phyloP scores from a whole-genome alignment of 2,113 vertebrate species.

The Apaloderma vittatum region DNA sequence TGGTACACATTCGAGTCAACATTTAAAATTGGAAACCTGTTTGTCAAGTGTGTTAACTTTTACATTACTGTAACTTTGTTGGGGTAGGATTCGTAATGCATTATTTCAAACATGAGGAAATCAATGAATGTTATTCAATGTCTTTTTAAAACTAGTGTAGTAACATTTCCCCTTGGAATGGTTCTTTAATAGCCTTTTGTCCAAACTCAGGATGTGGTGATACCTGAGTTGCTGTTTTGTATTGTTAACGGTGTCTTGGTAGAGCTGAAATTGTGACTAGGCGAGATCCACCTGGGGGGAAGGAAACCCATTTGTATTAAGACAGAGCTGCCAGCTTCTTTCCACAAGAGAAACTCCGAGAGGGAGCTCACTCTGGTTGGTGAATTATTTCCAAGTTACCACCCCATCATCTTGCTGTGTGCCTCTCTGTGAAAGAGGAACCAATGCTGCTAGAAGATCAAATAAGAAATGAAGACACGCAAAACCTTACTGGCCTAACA shows the following conservation, averaged over 20 bases:
- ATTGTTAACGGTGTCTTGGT: accelerated
- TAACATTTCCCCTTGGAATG: neutral
- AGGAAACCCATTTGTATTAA: neutral
- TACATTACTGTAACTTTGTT: neutral
- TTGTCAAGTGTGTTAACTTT: neutral
- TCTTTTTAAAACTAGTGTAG: neutral
- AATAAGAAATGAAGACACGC: neutral
- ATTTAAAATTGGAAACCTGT: neutral
- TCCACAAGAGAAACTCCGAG: neutral
- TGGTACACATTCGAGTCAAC: neutral
- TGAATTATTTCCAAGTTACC: neutral
- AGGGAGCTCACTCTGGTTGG: too few relatives aligned
- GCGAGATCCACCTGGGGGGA: neutral
- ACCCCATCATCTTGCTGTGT: accelerated
- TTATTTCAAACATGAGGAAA: neutral
- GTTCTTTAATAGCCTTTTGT: neutral
- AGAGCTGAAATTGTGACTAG: neutral
- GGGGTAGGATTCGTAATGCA: neutral
- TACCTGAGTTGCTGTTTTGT: neutral
- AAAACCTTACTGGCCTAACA: neutral
- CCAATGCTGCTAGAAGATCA: neutral
- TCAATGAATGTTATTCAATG: neutral
- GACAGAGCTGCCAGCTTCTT: neutral
- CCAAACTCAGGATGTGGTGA: neutral
- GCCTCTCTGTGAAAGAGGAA: neutral